phyloP scores from a whole-genome alignment of 2,797 vertebrate species.

The Falco peregrinus region DNA sequence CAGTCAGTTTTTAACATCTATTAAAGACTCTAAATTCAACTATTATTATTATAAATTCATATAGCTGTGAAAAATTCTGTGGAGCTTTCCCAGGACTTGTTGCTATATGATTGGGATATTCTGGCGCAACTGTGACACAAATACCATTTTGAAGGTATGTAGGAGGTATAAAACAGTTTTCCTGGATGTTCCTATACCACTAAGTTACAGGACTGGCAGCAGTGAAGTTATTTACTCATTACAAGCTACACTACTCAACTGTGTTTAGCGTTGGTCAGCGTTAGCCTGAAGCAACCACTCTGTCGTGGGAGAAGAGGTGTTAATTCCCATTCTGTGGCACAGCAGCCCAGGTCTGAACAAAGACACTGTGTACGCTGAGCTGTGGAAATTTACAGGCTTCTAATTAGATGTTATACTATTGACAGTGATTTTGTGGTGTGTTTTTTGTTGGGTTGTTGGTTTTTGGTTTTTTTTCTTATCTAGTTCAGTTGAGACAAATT shows the following conservation, averaged over 20 bases:
- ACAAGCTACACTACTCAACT: not conserved
- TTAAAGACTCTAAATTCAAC: slow-evolving; percentile 59
- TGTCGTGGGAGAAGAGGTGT: slow-evolving; percentile 10
- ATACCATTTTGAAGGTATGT: not conserved
- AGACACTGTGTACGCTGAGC: not conserved
- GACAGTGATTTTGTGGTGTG: not conserved
- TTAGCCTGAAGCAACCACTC: slow-evolving; percentile 1
- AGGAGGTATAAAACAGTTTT: slow-evolving; percentile 61
- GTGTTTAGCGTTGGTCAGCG: not conserved
- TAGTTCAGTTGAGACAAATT: not conserved
- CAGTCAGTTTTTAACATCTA: slow-evolving; percentile 36
- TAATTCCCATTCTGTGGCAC: slow-evolving; percentile 1
- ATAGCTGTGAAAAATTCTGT: slow-evolving; percentile 51
- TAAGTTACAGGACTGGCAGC: slow-evolving; percentile 39
- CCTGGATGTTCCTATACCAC: slow-evolving; percentile 27
- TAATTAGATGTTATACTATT: not conserved
- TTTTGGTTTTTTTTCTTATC: not conserved
- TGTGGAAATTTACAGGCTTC: slow-evolving; percentile 6
- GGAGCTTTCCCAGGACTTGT: slow-evolving; percentile 44
- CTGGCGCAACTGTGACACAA: slow-evolving; percentile 50
- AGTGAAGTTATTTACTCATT: not conserved
- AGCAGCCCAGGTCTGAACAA: not conserved
- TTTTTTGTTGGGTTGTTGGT: too few relatives aligned
- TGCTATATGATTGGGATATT: slow-evolving; percentile 41
- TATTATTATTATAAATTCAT: not conserved